Evolutionary conservation across 1,140 invertebrate species (phyloP).

Genomic region (Ruditapes philippinarum): DNA sequence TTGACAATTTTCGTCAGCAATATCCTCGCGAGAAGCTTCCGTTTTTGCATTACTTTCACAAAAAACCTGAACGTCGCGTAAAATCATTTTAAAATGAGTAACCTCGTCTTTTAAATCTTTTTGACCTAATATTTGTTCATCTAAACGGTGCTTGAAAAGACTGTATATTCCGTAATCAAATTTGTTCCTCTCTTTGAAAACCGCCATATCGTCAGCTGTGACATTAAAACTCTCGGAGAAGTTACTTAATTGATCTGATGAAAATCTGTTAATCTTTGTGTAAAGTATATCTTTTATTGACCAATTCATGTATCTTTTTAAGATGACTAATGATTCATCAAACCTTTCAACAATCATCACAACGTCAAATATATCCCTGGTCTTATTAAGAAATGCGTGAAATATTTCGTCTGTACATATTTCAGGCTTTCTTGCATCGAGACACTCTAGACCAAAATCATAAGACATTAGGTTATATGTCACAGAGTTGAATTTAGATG

Average conservation of each 20-base stretch:
- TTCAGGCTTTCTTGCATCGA: background rate
- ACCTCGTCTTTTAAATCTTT: background rate
- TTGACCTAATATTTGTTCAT: background rate
- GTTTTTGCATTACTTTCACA: background rate
- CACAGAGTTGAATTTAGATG: background rate
- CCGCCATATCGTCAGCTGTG: background rate
- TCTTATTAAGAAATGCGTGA: background rate
- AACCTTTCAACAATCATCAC: conserved; percentile 33
- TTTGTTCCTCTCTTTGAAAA: background rate
- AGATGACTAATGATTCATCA: conserved; percentile 15
- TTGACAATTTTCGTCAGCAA: background rate
- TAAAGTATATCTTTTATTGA: background rate
- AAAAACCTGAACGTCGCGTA: background rate
- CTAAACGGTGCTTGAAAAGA: background rate
- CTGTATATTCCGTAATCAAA: conserved; percentile 19
- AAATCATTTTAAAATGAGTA: background rate
- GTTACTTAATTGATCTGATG: background rate
- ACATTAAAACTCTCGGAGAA: background rate
- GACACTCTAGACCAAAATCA: conserved; percentile 11
- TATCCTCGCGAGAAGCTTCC: background rate
- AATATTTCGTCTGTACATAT: background rate
- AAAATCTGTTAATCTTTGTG: background rate
- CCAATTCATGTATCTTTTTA: conserved; percentile 23
- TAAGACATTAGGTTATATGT: conserved; percentile 8
- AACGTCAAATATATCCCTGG: background rate